Evolutionary conservation across 2,888 invertebrate genomes (phyloP).

Genomic region (Ormyrus rosae): DNA sequence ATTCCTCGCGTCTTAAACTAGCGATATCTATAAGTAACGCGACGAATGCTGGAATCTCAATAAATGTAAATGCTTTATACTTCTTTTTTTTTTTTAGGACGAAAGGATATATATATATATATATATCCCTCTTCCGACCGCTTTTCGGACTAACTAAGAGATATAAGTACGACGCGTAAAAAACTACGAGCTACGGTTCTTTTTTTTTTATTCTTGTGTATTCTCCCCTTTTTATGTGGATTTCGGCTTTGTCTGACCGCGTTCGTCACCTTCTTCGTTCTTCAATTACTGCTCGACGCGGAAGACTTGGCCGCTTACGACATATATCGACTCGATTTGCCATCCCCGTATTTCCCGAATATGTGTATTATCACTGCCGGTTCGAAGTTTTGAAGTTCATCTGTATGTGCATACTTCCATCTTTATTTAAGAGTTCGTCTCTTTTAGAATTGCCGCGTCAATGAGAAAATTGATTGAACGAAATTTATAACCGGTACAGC

Average conservation of each 20-base stretch:
- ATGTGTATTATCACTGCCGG: constrained; percentile 63
- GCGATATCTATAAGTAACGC: constrained; percentile 51
- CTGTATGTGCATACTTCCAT: too few relatives aligned
- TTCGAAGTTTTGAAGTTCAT: constrained; percentile 24
- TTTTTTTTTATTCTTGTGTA: constrained; percentile 9
- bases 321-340: constrained; percentile 45
- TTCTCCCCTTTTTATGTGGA: background rate
- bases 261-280: background rate
- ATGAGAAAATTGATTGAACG: too few relatives aligned
- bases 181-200: constrained; percentile 45
- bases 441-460: too few relatives aligned
- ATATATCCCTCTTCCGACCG: background rate
- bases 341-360: constrained; percentile 64
- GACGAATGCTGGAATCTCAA: constrained; percentile 23
- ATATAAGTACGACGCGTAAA: constrained; percentile 41
- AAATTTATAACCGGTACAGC: too few relatives aligned
- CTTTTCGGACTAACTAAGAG: constrained; percentile 14
- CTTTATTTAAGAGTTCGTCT: too few relatives aligned
- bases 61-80: constrained; percentile 40
- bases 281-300: background rate
- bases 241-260: background rate
- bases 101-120: too few relatives aligned
- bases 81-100: too few relatives aligned
- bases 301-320: constrained; percentile 27
- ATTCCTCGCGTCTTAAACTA: constrained; percentile 52